These are phyloP conservation scores for Passer domesticus DNA, from an alignment of 2,113 vertebrate genomes.

Conservation along the genomic window DNA sequence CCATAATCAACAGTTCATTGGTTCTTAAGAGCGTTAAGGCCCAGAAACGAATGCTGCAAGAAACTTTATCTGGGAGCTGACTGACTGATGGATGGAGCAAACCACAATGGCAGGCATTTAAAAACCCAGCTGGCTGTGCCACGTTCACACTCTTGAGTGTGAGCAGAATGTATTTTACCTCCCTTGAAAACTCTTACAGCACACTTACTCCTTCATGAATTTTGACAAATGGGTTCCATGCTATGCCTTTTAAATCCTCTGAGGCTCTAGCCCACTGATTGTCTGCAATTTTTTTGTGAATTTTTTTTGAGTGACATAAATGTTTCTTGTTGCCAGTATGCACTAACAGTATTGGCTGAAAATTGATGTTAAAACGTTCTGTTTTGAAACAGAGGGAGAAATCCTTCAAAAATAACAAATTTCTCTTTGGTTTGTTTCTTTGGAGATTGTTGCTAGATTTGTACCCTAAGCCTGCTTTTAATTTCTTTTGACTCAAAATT, in stretches of 20 bases:
- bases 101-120: conserved; percentile 25
- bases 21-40: not conserved
- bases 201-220: not conserved
- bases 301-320: not conserved
- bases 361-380: not conserved
- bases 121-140: not conserved
- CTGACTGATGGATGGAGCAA: conserved; percentile 3
- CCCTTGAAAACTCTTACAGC: not conserved
- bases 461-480: not conserved
- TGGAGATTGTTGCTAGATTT: not conserved
- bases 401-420: not conserved
- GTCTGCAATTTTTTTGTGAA: not conserved
- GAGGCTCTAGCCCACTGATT: not conserved
- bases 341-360: not conserved
- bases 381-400: not conserved
- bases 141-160: not conserved
- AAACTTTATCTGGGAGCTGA: conserved; percentile 36
- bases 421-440: not conserved
- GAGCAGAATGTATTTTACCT: not conserved
- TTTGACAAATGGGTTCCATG: not conserved
- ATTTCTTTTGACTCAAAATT: not conserved
- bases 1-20: not conserved
- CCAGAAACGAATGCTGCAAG: not conserved
- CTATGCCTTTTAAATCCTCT: not conserved
- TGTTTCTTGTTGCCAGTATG: not conserved